Evolutionary conservation across 2,797 vertebrate species (phyloP).

Genomic region (Agapornis canus): DNA sequence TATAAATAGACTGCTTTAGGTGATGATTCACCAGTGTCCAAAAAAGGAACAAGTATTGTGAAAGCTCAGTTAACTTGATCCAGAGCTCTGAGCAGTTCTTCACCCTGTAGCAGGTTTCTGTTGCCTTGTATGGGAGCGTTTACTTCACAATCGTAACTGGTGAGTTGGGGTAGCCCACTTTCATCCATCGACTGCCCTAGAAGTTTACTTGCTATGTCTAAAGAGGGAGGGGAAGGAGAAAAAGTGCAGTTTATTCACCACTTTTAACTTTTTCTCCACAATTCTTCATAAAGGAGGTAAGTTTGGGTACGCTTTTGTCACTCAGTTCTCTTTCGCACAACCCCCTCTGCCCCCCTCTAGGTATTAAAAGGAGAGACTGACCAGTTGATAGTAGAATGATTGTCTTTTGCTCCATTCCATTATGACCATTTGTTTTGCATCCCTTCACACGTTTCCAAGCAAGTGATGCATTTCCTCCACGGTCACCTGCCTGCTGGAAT

Average conservation of each 20-base stretch:
- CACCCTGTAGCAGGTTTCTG: constrained; percentile 94
- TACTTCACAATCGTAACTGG: constrained; percentile 96
- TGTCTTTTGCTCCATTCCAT: constrained; percentile 81
- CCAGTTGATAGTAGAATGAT: constrained; percentile 92
- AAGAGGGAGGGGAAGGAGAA: constrained; percentile 43
- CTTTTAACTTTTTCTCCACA: background rate
- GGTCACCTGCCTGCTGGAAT: constrained; percentile 78
- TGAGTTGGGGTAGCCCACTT: constrained; percentile 89
- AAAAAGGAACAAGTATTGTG: constrained; percentile 84
- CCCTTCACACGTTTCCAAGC: constrained; percentile 90
- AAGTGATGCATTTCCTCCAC: constrained; percentile 75
- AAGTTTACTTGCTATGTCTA: constrained; percentile 91
- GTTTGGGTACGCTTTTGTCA: background rate
- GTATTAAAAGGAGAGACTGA: constrained; percentile 59
- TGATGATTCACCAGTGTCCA: constrained; percentile 90
- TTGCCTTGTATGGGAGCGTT: constrained; percentile 95
- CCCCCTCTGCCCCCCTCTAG: background rate
- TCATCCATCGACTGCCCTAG: constrained; percentile 88
- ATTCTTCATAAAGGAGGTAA: background rate
- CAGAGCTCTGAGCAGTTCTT: constrained; percentile 94
- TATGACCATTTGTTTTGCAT: constrained; percentile 77
- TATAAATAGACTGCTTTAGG: constrained; percentile 87
- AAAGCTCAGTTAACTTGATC: constrained; percentile 95
- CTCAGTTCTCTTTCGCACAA: background rate
- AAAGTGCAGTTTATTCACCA: constrained; percentile 55